A percentile compares a stretch with the other conserved stretches of the same genome.
phyloP scores from a whole-genome alignment of 2,797 vertebrate species.

The Hydrophis major region DNA sequence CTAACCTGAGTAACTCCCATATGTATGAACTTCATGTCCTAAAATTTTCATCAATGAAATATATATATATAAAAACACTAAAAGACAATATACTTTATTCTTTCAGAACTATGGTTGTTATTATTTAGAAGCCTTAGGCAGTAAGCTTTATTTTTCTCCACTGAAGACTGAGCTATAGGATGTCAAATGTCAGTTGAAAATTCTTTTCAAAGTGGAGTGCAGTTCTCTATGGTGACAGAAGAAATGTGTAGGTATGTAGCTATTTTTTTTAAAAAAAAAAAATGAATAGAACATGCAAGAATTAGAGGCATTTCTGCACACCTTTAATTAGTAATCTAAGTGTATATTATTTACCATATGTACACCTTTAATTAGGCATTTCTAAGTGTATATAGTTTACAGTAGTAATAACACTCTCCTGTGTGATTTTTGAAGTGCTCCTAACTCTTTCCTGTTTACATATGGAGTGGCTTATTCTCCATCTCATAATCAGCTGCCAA shows the following conservation, averaged over 20 bases:
- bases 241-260: background rate
- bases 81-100: background rate
- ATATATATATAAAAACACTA: background rate
- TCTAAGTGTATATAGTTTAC: conserved; percentile 21
- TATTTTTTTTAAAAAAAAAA: background rate
- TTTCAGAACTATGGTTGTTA: background rate
- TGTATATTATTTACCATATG: no score
- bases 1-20: background rate
- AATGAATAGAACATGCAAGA: background rate
- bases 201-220: background rate
- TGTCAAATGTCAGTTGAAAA: background rate
- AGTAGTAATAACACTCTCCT: background rate
- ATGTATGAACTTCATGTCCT: background rate
- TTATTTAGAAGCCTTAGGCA: background rate
- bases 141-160: background rate
- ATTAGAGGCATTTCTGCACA: background rate
- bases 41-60: background rate
- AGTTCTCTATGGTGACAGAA: background rate
- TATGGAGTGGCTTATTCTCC: conserved; percentile 35
- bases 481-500: conserved; percentile 4
- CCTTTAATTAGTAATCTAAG: conserved; percentile 30
- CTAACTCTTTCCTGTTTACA: conserved; percentile 10
- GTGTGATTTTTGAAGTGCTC: conserved; percentile 13
- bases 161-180: background rate
- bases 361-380: conserved; percentile 30